These are phyloP conservation scores for Meloe dianella DNA, from an alignment of 2,888 invertebrate genomes.

Conservation along the genomic window DNA sequence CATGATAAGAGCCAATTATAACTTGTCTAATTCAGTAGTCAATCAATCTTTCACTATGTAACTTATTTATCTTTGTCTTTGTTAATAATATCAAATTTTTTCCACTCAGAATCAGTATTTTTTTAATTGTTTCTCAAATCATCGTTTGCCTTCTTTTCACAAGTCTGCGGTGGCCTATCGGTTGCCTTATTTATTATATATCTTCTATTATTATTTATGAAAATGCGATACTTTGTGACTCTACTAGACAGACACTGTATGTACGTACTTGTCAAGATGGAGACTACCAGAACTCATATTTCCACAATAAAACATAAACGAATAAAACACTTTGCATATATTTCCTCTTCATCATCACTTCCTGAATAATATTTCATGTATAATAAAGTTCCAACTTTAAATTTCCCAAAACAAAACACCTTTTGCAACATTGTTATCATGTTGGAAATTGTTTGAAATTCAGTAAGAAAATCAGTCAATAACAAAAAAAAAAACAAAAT, in stretches of 20 bases:
- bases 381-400: not conserved
- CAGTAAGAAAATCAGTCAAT: not conserved
- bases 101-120: no score
- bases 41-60: not conserved
- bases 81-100: no score
- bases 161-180: no score
- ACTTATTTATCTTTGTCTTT: no score
- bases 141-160: no score
- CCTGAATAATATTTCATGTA: not conserved
- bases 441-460: not conserved
- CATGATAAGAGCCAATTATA: not conserved
- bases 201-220: no score
- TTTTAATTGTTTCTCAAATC: no score
- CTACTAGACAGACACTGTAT: not conserved
- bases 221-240: no score
- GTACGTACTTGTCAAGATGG: not conserved
- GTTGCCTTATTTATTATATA: no score
- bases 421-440: not conserved
- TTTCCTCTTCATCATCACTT: not conserved
- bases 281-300: not conserved
- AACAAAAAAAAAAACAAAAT: not conserved
- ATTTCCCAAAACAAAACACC: not conserved
- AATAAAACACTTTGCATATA: not conserved
- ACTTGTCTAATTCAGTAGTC: not conserved
- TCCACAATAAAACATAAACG: not conserved